phyloP scores from a whole-genome alignment of 2,113 vertebrate genomes.

The Mastomys coucha region DNA sequence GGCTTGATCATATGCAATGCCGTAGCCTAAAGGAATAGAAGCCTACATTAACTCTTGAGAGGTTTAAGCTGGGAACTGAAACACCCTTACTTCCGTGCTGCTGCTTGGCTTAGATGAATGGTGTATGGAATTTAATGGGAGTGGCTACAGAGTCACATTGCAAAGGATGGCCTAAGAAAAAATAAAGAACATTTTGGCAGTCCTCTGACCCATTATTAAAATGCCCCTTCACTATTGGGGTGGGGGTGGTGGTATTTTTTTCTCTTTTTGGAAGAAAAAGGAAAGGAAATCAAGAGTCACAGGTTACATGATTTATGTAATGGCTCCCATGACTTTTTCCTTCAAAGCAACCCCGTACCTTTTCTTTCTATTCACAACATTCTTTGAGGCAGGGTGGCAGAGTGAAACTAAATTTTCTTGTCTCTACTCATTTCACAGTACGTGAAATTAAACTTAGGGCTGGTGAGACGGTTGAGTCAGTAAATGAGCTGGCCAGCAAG shows the following conservation, averaged over 20 bases:
- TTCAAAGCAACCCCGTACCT: background rate
- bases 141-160: background rate
- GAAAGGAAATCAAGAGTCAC: background rate
- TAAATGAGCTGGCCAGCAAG: no score
- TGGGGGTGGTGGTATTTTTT: background rate
- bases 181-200: background rate
- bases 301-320: background rate
- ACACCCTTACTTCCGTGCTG: background rate
- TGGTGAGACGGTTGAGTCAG: background rate
- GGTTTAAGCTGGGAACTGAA: background rate
- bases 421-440: constrained; percentile 10
- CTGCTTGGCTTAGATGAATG: background rate
- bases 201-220: background rate
- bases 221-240: background rate
- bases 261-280: background rate
- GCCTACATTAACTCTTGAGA: background rate
- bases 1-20: background rate
- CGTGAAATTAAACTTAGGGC: background rate
- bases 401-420: background rate
- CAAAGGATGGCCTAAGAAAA: background rate
- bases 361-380: background rate
- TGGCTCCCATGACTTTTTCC: background rate
- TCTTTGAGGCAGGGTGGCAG: no score
- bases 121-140: background rate
- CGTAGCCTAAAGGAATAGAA: background rate